A percentile compares a stretch with the other conserved stretches of the same genome.
Conservation (phyloP, 1,140 invertebrate genomes). For the Holotrichia oblita region DNA sequence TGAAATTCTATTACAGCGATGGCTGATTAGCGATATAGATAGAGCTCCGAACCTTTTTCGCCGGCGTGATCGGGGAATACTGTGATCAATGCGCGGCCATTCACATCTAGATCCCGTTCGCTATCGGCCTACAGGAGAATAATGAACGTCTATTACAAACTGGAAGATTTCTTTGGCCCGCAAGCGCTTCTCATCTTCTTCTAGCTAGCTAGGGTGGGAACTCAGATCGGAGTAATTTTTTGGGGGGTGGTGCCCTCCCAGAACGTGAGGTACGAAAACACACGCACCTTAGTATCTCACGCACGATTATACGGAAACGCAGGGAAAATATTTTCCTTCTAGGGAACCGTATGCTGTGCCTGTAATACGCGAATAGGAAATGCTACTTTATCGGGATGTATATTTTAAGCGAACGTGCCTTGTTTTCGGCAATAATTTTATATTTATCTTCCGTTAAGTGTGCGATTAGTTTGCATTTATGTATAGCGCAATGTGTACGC, state of each 20-base stretch:
- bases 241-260: neutral
- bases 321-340: neutral
- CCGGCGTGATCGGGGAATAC: neutral
- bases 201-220: neutral
- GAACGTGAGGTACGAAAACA: neutral
- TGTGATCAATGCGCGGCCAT: neutral
- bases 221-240: constrained; percentile 11
- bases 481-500: neutral
- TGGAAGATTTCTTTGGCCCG: neutral
- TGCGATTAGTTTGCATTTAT: neutral
- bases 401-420: constrained; percentile 1
- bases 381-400: constrained; percentile 16
- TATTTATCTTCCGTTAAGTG: neutral
- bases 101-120: neutral
- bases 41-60: neutral
- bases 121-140: neutral
- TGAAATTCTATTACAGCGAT: constrained; percentile 17
- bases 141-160: constrained; percentile 12
- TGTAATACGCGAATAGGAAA: neutral
- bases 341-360: neutral
- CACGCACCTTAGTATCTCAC: neutral
- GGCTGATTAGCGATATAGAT: neutral
- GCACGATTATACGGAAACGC: neutral
- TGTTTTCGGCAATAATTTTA: neutral
- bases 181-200: neutral